Base-by-base conservation (phyloP, 2,113 vertebrate species). In the Burhinus bistriatus region DNA sequence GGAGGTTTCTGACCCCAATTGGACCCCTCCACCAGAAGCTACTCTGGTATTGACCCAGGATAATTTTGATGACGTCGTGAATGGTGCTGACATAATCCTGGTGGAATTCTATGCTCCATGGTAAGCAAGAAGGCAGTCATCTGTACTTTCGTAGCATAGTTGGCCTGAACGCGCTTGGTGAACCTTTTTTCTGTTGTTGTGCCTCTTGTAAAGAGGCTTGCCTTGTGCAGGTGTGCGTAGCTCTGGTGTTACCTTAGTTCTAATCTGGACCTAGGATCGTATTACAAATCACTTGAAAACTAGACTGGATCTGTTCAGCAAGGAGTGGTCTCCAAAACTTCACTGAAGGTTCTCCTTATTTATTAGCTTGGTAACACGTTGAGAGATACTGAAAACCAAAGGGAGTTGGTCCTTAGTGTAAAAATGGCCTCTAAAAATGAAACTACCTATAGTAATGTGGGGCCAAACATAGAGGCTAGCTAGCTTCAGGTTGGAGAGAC, bases 91-190 rank as follows among this genome's bases (percentile, higher is more conserved):
- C 93, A 99, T 99, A 94, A 99, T 99, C 92, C 98, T 99, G 88
- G 99, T 99, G 95, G 99, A 99, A 97, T 99, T 99, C 89, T 99
- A 99, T n/a, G 99, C 99, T 66, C 99, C 99, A 3, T 99, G 99
- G 99, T 99, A 97, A 98, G 98, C 69, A 51, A n/a, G 45, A 77
- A 61, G 29, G 9, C 64, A 34, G 9, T 30, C 32, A 27, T 8
- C 2, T 84, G 12, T 51, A 9, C 72, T 73, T 82, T 13, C 26
- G 25, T 58, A 59, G 40, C 5, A 55, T 22, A 75, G 23, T 14
- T 91, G 64, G 34, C 17, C 52, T 59, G 77, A 57, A 25, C 12
- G 32, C 0, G 0, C 30, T 30, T 65, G 36, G 15, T 22, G 4
- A 77, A 40, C 45, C 6, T 68, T 5, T 44, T 38, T 89, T 59